Percentiles rank a stretch among this genome's conserved stretches.
Conservation (phyloP, 2,113 vertebrate species). For the Aramus guarauna region DNA sequence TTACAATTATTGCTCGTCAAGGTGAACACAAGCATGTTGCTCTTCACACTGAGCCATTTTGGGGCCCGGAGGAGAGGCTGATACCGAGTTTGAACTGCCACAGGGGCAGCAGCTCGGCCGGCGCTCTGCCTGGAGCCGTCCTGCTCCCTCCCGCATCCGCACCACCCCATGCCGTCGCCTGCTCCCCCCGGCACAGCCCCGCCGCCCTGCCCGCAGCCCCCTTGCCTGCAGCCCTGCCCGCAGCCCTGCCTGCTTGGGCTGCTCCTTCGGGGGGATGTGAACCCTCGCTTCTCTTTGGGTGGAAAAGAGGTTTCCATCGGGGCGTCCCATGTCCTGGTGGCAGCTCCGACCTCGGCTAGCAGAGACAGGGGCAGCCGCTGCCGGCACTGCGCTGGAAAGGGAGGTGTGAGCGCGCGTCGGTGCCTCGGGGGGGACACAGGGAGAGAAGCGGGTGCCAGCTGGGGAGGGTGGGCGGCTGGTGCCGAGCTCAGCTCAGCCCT, state of each 20-base stretch:
- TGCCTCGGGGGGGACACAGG: too few relatives aligned
- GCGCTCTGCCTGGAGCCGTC: not conserved
- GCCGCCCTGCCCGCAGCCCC: not conserved
- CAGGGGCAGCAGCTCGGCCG: not conserved
- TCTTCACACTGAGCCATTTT: not conserved
- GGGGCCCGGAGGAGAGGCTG: not conserved
- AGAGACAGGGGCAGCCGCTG: not conserved
- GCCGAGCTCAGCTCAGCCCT: not conserved
- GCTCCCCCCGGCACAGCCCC: not conserved
- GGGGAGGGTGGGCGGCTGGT: not conserved
- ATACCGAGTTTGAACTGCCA: not conserved
- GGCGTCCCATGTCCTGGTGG: not conserved
- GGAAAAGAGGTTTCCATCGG: not conserved
- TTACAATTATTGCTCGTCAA: not conserved
- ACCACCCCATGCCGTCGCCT: accelerated
- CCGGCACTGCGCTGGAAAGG: not conserved
- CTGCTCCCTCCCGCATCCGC: not conserved
- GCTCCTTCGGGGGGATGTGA: not conserved
- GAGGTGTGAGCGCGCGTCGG: not conserved
- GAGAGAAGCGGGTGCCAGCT: not conserved
- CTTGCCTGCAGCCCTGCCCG: too few relatives aligned
- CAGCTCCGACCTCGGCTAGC: not conserved
- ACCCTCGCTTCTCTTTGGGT: not conserved
- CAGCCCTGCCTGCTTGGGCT: not conserved
- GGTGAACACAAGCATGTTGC: not conserved